A percentile compares a stretch with the other conserved stretches of the same genome.
These are phyloP conservation scores for Trichogramma evanescens DNA, from an alignment of 2,888 invertebrate genomes.

Conservation along the genomic window DNA sequence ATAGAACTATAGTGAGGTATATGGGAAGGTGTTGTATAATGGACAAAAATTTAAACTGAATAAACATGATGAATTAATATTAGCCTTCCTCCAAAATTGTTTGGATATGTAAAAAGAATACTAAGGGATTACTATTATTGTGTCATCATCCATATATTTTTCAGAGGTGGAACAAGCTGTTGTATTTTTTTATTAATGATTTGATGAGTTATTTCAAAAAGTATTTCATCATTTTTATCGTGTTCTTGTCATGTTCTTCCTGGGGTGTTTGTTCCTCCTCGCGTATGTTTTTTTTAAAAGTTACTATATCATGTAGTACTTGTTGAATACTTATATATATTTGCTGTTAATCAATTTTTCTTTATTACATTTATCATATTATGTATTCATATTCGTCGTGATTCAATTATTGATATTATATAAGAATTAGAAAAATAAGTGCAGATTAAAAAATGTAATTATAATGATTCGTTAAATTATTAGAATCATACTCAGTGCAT, in stretches of 20 bases:
- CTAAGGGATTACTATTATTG: slow-evolving; percentile 8
- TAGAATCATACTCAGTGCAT: slow-evolving; percentile 9
- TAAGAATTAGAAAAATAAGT: slow-evolving; percentile 5
- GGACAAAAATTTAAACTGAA: too few species aligned
- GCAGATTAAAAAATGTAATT: slow-evolving; percentile 7
- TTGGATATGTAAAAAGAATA: neutral
- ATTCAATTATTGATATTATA: slow-evolving; percentile 9
- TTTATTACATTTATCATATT: slow-evolving; percentile 17
- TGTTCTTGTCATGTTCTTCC: neutral
- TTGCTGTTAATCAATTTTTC: slow-evolving; percentile 38
- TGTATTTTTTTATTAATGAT: slow-evolving; percentile 17
- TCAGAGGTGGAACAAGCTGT: slow-evolving; percentile 12
- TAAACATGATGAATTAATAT: neutral
- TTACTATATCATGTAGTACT: slow-evolving; percentile 39
- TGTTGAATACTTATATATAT: slow-evolving; percentile 44
- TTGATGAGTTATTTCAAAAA: slow-evolving; percentile 7
- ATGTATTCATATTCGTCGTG: slow-evolving; percentile 12
- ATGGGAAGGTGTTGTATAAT: too few species aligned
- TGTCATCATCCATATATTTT: slow-evolving; percentile 3
- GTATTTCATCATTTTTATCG: neutral
- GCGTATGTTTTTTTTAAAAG: slow-evolving; percentile 27
- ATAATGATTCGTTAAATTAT: slow-evolving; percentile 8
- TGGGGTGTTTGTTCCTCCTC: slow-evolving; percentile 11
- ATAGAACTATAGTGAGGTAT: too few species aligned
- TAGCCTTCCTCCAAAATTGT: slow-evolving; percentile 9